Base-by-base conservation (phyloP, 2,797 vertebrate species). In the Oophaga sylvatica region DNA sequence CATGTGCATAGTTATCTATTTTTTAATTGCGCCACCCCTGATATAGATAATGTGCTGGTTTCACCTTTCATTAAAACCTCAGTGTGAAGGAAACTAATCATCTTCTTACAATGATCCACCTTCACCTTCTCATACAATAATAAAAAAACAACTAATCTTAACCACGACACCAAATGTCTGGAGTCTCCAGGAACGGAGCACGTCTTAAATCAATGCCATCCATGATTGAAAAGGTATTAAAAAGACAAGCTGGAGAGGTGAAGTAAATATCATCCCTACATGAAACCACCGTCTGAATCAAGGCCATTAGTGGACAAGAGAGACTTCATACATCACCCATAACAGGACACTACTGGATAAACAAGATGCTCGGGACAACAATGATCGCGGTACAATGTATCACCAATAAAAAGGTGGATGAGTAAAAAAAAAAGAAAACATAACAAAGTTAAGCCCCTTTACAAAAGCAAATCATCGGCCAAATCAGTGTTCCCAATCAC, bases 151-250 rank as follows among this genome's bases (percentile, higher is more conserved):
- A 77, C 57, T 81, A 81, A 85, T 85, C 70, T 76, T n/a, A 15
- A 81, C 57, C n/a, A 20, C 57, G 60, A 35, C 59, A 81, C 20
- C 67, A 59, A 67, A 31, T 19, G 35, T 70, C 56, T 60, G 1
- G 56, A 35, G 19, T 67, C 87, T 73, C 57, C 2, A 1, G 59
- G 77, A 82, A 88, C 22, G 9, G 62, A 0, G 35, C 29, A 65
- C n/a, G 67, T 76, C 48, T 81, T 76, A 81, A 88, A 88, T 88
- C 87, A 85, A 85, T 88, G 83, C 59, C 68, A 85, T 68, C 19
- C 67, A 78, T 85, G 83, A 88, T 68, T 81, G 83, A 85, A 81
- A 85, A 65, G 45, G 77, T 76, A 84, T 85, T 88, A 68, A 85
- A 77, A 59, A 85, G 87, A 85, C 83, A 88, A 77, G 87, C 59